Evolutionary conservation across 2,797 vertebrate species (phyloP), one percentile per base, ranked within the genome.

Genomic region (Apogon talboti): DNA sequence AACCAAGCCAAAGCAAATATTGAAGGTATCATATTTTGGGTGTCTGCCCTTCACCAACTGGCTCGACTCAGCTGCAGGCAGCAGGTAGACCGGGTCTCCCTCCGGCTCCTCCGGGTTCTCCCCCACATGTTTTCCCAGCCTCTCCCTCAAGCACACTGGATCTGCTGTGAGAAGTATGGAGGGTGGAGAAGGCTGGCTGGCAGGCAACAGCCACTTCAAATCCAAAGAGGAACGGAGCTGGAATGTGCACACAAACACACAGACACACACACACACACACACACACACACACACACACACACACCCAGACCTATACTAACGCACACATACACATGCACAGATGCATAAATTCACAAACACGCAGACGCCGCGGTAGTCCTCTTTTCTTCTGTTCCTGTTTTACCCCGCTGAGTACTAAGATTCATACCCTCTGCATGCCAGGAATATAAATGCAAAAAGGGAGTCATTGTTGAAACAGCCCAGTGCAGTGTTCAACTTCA

Each of bases 401-500:
- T 58, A 75, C 52, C 59, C 65, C 62, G 71, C 66, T 58, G 57
- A 72, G 65, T 65, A 59, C 42, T 51, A 30, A 75, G 72, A 73
- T 38, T 68, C 74, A 71, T 54, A 75, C 66, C 57, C 75, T 33
- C 33, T 11, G 56, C 57, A 43, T 18, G 76, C 82, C 84, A 82
- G 72, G 67, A 83, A 75, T 70, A 85, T 79, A 66, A 81, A 86
- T 79, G 77, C 78, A 82, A 83, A 86, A 90, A 90, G 82, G 58
- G 71, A 78, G 47, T 63, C 61, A 81, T 88, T 91, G 86, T 93
- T 88, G 55, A 74, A 75, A 70, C 15, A 45, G 66, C 71, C 81
- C 79, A 82, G 46, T 69, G 57, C 44, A 67, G 60, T 51, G 41
- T 80, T 76, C 51, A 76, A 50, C 28, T 59, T 55, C 71, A 16